Evolutionary conservation across 2,797 vertebrate species (phyloP).

Genomic region (Macropus fuliginosus): DNA sequence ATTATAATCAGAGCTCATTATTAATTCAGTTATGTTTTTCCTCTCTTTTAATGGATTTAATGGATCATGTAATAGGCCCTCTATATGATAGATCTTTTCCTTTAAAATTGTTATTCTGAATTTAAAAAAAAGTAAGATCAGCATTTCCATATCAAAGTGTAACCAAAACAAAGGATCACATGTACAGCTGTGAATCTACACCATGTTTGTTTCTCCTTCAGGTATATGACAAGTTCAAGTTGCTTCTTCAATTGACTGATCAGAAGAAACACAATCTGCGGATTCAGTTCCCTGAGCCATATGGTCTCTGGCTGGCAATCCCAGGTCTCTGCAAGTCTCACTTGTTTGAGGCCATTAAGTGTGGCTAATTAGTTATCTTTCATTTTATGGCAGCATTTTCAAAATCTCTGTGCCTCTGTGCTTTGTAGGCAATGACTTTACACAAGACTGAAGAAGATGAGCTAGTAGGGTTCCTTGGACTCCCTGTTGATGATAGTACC

Average conservation of each 20-base stretch:
- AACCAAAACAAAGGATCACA: not conserved
- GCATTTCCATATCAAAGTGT: not conserved
- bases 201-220: not conserved
- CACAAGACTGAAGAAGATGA: not conserved
- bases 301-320: not conserved
- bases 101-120: not conserved
- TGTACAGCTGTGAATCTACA: not conserved
- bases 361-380: not conserved
- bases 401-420: not conserved
- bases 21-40: not conserved
- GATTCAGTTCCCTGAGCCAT: not conserved
- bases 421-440: not conserved
- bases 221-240: not conserved
- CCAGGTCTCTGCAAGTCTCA: not conserved
- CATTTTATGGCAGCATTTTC: not conserved
- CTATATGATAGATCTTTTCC: not conserved
- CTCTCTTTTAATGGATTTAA: not conserved
- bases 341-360: not conserved
- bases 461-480: not conserved
- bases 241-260: not conserved
- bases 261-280: not conserved
- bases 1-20: not conserved
- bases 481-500: not conserved
- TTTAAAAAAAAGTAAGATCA: not conserved
- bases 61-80: not conserved